A percentile compares a stretch with the other conserved stretches of the same genome.
These are phyloP conservation scores for Ctenochaetus hawaiiensis DNA, from an alignment of 2,797 vertebrate species.

Conservation along the genomic window DNA sequence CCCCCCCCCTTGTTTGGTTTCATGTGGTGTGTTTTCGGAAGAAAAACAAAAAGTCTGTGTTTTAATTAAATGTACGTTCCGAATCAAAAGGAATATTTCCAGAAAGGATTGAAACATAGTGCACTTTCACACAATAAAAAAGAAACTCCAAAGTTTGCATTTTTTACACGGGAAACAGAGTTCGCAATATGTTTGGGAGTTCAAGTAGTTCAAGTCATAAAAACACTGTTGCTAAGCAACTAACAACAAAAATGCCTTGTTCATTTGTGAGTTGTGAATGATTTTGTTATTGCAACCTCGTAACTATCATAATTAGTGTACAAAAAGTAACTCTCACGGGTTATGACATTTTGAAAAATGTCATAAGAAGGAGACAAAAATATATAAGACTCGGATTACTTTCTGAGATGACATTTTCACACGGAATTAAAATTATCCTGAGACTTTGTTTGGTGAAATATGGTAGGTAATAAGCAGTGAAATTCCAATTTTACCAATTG, in stretches of 20 bases:
- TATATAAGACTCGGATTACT: background rate
- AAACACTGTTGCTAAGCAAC: slow-evolving; percentile 34
- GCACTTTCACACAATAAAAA: slow-evolving; percentile 16
- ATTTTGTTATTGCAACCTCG: background rate
- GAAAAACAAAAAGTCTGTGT: slow-evolving; percentile 31
- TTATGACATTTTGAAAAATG: background rate
- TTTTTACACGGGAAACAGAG: background rate
- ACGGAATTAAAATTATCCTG: background rate
- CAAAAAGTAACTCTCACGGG: background rate
- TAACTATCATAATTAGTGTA: background rate
- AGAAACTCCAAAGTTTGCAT: slow-evolving; percentile 1
- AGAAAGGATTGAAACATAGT: slow-evolving; percentile 13
- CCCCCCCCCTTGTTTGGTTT: slow-evolving; percentile 39
- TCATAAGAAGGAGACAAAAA: background rate
- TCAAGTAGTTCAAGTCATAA: slow-evolving; percentile 18
- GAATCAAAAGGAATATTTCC: slow-evolving; percentile 20
- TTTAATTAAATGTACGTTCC: slow-evolving; percentile 20
- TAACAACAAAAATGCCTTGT: slow-evolving; percentile 9
- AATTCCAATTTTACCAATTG: slow-evolving; percentile 20
- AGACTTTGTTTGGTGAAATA: slow-evolving; percentile 2
- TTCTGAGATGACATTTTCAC: background rate
- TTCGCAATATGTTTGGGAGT: background rate
- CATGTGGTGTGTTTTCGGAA: slow-evolving; percentile 23
- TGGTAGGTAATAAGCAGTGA: background rate
- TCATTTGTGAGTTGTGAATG: background rate